Evolutionary conservation across 1,140 invertebrate genomes (phyloP).

Genomic region (Ruditapes philippinarum): DNA sequence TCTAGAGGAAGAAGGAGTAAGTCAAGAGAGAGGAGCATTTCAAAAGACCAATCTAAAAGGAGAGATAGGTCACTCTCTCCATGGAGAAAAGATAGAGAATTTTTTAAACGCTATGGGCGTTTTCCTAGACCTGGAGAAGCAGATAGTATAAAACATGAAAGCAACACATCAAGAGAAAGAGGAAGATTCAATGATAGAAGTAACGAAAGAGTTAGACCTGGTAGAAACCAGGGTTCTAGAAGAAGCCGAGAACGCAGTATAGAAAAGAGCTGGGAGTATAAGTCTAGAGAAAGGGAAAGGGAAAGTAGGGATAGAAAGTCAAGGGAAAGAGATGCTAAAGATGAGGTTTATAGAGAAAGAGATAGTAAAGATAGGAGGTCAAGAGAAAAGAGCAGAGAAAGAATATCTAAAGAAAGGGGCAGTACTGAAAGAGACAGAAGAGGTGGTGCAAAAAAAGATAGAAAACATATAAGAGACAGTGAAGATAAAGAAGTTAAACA

Average conservation of each 20-base stretch:
- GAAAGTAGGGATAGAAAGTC: background rate
- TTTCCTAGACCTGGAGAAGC: conserved; percentile 40
- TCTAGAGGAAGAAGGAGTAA: conserved; percentile 49
- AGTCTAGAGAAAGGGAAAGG: background rate
- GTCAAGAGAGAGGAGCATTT: conserved; percentile 45
- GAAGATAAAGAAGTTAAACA: background rate
- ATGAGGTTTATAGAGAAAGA: background rate
- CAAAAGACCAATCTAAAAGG: conserved; percentile 19
- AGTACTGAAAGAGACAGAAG: background rate
- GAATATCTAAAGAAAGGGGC: background rate
- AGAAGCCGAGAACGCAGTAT: background rate
- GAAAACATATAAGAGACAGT: background rate
- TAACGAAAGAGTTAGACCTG: conserved; percentile 21
- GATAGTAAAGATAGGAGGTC: conserved; percentile 11
- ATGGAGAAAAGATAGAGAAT: conserved; percentile 55
- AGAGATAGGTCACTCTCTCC: conserved; percentile 50
- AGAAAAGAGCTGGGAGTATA: conserved; percentile 3
- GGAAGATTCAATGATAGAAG: conserved; percentile 47
- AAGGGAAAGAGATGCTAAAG: background rate
- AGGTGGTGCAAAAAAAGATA: conserved; percentile 12
- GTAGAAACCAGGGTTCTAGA: background rate
- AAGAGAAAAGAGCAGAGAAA: conserved; percentile 9
- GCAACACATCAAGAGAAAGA: conserved; percentile 49
- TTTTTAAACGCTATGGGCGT: conserved; percentile 21
- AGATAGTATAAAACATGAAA: background rate